Evolutionary conservation across 1,140 invertebrate genomes (phyloP), one percentile per base, ranked within the genome.

Genomic region (Lysiphlebus fabarum): DNA sequence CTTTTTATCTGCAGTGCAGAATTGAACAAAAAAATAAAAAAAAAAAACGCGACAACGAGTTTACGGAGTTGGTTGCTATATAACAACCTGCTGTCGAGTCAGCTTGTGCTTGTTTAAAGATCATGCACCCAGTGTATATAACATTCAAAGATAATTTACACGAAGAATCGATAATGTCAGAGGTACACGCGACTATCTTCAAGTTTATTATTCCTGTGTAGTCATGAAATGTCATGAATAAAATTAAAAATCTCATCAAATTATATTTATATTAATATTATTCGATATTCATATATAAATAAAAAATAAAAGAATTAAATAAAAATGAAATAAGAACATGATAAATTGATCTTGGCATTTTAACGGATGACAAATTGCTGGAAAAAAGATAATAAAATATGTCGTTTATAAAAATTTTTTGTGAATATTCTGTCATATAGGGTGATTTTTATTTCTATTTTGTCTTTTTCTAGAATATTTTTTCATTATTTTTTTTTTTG

Each of bases 71-170:
- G 17, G 17, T 26, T 1, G 17, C 17, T 51, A 36, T n/a, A 34
- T 10, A 51, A 45, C 38, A 51, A 12, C 26, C 33, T n/a, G n/a
- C 11, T 59, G 61, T 40, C 61, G 56, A 62, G 41, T 58, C 61
- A 62, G 61, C 61, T 54, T 37, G 51, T 43, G 36, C 34, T 34
- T 6, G 49, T 53, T n/a, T 36, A 50, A 62, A 56, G 53, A 58
- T 55, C 37, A 10, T 36, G 37, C 34, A 34, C 26, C 26, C 38
- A 8, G 17, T 17, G 9, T 42, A 33, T 41, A 12, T 34, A 43
- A 55, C 49, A 45, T 17, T 14, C 36, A 26, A 59, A 62, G 61
- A 62, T 62, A 62, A 62, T 62, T 62, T 55, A 59, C 56, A 62
- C 47, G 57, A 43, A 17, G 50, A 59, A 62, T 62, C 61, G 57